Percentiles rank a stretch among this genome's conserved stretches.
These are phyloP conservation scores for Lethenteron camtschaticum DNA, from an alignment of 2,113 vertebrate genomes.

Conservation along the genomic window DNA sequence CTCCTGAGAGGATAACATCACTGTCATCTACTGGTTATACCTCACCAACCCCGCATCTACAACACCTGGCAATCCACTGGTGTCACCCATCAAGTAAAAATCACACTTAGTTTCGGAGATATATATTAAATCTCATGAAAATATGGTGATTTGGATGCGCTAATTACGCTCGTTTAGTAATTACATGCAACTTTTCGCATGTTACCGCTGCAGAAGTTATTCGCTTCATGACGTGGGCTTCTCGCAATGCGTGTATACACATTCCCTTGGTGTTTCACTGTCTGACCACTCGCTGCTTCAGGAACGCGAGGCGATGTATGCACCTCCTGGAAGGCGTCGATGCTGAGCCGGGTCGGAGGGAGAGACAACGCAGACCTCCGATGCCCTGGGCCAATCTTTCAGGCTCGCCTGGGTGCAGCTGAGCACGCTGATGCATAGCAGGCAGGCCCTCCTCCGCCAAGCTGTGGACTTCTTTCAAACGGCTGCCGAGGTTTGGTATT, in stretches of 20 bases:
- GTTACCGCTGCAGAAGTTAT: background rate
- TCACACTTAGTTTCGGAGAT: no score
- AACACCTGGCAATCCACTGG: no score
- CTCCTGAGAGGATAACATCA: no score
- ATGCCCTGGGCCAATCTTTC: constrained; percentile 48
- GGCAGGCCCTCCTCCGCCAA: constrained; percentile 35
- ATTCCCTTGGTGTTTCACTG: background rate
- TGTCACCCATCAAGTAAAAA: no score
- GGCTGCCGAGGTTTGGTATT: constrained; percentile 33
- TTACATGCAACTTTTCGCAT: background rate
- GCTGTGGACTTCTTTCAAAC: constrained; percentile 42
- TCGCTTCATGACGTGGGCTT: background rate
- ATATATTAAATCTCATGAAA: background rate
- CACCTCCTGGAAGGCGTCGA: constrained; percentile 43
- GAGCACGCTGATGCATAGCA: constrained; percentile 32
- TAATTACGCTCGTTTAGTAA: background rate
- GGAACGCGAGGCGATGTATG: constrained; percentile 47
- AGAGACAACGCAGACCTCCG: constrained; percentile 28
- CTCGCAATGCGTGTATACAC: background rate
- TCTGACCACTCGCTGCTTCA: constrained; percentile 12
- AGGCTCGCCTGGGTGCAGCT: constrained; percentile 51
- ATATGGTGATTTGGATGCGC: background rate
- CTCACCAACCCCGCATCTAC: no score
- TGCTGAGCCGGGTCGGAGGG: constrained; percentile 29
- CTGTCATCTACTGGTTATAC: no score